Evolutionary conservation across 1,140 invertebrate species (phyloP), one percentile per base, ranked within the genome.

Genomic region (Trachymyrmex cornetzi): DNA sequence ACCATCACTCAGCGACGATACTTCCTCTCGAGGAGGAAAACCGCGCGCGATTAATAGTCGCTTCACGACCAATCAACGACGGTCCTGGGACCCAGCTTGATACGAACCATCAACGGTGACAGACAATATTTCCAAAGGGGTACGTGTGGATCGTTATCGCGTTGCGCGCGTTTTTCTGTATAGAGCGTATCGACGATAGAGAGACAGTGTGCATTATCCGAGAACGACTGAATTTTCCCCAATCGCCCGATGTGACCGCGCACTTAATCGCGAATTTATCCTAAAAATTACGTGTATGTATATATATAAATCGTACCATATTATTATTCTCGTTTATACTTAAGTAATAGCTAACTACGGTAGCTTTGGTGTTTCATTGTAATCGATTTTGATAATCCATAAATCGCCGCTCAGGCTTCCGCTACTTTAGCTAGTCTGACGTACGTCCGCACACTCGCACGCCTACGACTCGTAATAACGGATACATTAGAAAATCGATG

Each of bases 311-410:
- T 27, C 44, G 34, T 22, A 53, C 74, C 77, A 66, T 86, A 74
- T 86, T 64, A 19, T 77, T 64, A 57, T 34, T 69, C 85, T 66
- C 50, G 1, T 30, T 79, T 63, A 67, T 67, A 44, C 50, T 72
- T 79, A 74, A 50, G 72, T 82, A 82, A 67, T 34, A 50, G 30
- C 61, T 91, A 88, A 87, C 86, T 91, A 91, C 72, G 61, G 84
- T 90, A 87, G 48, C 77, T 91, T 75, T 90, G 90, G 89, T 90
- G 89, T 91, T 89, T 80, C 63, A 69, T 90, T 85, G 48, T 67
- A 80, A 71, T 82, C 44, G 27, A 34, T 80, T 86, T 86, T 79
- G 81, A 87, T 75, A 67, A 81, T 87, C 14, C 77, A 86, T 88
- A 85, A 50, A 57, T 48, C 19, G 22, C 72, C 59, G 44, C 55